These are phyloP conservation scores for Alexandromys fortis DNA, from an alignment of 2,113 vertebrate species.

Conservation along the genomic window DNA sequence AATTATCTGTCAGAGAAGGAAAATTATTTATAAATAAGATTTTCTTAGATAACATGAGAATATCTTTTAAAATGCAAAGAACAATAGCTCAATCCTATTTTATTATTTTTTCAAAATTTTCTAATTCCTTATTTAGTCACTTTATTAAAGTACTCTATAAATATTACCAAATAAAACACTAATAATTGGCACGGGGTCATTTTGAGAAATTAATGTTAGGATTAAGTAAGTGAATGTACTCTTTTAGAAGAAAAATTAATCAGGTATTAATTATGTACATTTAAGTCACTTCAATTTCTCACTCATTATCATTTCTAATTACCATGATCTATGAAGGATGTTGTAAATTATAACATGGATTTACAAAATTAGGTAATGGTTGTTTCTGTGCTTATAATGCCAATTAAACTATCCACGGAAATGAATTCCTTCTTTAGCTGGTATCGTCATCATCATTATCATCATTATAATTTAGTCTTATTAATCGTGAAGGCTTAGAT, in stretches of 20 bases:
- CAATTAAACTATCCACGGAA: not conserved
- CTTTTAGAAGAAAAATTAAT: constrained; percentile 10
- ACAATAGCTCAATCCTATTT: not conserved
- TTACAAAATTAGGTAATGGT: not conserved
- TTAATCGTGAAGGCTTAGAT: not conserved
- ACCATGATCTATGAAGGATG: not conserved
- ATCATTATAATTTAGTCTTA: too few relatives aligned
- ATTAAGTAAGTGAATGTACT: not conserved
- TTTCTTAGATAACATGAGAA: not conserved
- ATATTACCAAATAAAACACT: not conserved
- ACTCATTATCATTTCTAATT: not conserved
- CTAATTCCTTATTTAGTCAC: not conserved
- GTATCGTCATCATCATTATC: too few relatives aligned
- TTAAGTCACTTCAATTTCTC: not conserved
- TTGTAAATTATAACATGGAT: not conserved
- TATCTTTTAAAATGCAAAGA: not conserved
- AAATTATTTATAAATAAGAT: not conserved
- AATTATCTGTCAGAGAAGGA: not conserved
- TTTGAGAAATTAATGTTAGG: not conserved
- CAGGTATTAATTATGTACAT: not conserved
- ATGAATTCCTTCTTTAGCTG: not conserved
- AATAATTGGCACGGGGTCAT: not conserved
- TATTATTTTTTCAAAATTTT: not conserved
- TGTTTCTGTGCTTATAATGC: not conserved
- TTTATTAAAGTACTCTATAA: not conserved